Base-by-base conservation (phyloP, 2,113 vertebrate species). In the Antigone vipio region DNA sequence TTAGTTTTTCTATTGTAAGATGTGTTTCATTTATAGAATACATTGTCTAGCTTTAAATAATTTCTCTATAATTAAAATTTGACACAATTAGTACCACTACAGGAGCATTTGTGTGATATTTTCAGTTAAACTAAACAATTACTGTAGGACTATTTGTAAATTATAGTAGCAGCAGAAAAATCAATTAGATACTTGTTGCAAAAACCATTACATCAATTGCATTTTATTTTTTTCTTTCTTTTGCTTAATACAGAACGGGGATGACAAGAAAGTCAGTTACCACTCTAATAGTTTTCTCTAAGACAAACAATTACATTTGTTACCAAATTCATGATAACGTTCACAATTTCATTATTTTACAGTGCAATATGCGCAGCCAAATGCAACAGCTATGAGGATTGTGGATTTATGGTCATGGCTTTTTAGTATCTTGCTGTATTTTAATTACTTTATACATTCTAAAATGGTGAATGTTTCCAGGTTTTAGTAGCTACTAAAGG, bases 111-210 rank as follows among this genome's bases (percentile, higher is more conserved):
- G 27, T 72, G 38, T 94, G 81, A 60, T 88, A 42, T 38, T 93
- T 87, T 64, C 58, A 66, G 32, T 92, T 93, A 69, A 96, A 80
- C 42, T 14, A 73, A 96, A 69, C 47, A 80, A 77, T 86, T 86
- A 49, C 72, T 44, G 3, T 15, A 62, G 30, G 23, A 55, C 85
- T 85, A 85, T 79, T 94, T 92, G 82, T 92, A 76, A 96, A 90
- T 94, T 77, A 66, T 20, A 56, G n/a, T 19, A 62, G 67, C 5
- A 6, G 75, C 88, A 94, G 90, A 86, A 96, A 94, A 94, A 94
- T 96, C 88, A 67, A 71, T 96, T 88, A 74, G 38, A 50, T 59
- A 49, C 50, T 95, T 90, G 78, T 90, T 92, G 50, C 50, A 92
- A 92, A 93, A 93, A 85, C 83, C 47, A 47, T 83, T 79, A 50